A percentile compares a stretch with the other conserved stretches of the same genome.
These are phyloP conservation scores for Psammodynastes pulverulentus DNA, from an alignment of 2,113 vertebrate species.

Conservation along the genomic window DNA sequence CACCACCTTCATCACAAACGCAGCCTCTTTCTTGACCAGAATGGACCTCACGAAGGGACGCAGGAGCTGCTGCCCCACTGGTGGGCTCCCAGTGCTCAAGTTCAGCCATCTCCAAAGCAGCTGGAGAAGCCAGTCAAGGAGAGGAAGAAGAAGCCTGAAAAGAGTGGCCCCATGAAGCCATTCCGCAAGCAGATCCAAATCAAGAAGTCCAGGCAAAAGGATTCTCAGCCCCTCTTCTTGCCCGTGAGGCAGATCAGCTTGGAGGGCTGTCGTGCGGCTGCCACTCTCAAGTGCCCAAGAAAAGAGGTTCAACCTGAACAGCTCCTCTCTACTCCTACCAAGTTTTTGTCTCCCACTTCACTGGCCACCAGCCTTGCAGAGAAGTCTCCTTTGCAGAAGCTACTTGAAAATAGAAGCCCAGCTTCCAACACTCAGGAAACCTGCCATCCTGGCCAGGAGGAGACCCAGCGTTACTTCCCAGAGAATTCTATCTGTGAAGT, in stretches of 20 bases:
- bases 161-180: constrained; percentile 73
- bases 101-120: constrained; percentile 45
- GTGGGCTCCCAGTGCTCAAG: constrained; percentile 71
- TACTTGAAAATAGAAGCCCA: constrained; percentile 51
- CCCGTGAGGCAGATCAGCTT: constrained; percentile 83
- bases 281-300: constrained; percentile 41
- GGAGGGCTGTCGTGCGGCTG: constrained; percentile 69
- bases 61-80: constrained; percentile 81
- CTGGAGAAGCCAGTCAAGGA: constrained; percentile 84
- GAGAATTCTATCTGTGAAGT: not conserved
- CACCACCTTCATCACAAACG: constrained; percentile 95
- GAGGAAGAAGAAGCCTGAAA: constrained; percentile 83
- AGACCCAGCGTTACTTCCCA: not conserved
- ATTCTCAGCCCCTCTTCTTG: constrained; percentile 83
- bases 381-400: constrained; percentile 72
- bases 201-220: constrained; percentile 87
- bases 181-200: constrained; percentile 84
- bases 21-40: constrained; percentile 84
- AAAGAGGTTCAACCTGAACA: constrained; percentile 57
- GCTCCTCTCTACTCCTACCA: constrained; percentile 41
- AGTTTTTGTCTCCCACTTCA: constrained; percentile 65
- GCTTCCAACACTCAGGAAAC: constrained; percentile 92
- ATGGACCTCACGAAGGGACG: constrained; percentile 26
- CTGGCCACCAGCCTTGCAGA: constrained; percentile 59
- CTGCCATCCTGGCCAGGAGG: constrained; percentile 60